Conservation (phyloP, 1,140 invertebrate genomes). For the Gerris buenoi region DNA sequence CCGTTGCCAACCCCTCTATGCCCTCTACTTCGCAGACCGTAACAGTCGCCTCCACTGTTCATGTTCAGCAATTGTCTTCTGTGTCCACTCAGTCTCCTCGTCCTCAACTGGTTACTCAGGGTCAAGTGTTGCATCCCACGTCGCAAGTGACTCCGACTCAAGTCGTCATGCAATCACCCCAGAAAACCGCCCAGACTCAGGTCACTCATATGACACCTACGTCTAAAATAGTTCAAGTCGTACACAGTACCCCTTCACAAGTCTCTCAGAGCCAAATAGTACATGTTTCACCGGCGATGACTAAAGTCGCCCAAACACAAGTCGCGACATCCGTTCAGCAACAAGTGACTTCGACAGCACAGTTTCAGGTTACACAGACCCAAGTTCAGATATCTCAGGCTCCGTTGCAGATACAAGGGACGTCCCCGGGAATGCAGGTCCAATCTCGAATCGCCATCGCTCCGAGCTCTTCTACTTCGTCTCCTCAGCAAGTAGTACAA, state of each 20-base stretch:
- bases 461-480: not conserved
- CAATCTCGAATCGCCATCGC: not conserved
- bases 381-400: not conserved
- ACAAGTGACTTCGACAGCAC: not conserved
- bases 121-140: not conserved
- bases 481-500: slow-evolving; percentile 29
- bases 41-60: slow-evolving; percentile 29
- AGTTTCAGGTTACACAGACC: not conserved
- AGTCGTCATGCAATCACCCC: not conserved
- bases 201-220: not conserved
- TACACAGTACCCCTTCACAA: not conserved
- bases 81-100: not conserved
- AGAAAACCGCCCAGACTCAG: not conserved
- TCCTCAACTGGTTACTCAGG: not conserved
- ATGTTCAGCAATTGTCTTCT: slow-evolving; percentile 19
- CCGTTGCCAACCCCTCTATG: slow-evolving; percentile 21
- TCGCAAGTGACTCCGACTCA: not conserved
- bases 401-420: not conserved
- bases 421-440: not conserved
- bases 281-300: not conserved
- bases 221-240: not conserved
- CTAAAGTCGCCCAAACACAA: not conserved
- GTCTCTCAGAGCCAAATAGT: not conserved
- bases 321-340: not conserved
- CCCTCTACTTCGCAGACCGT: slow-evolving; percentile 24